Base-by-base conservation (phyloP, 2,113 vertebrate genomes). In the Rhabdomys dilectus region DNA sequence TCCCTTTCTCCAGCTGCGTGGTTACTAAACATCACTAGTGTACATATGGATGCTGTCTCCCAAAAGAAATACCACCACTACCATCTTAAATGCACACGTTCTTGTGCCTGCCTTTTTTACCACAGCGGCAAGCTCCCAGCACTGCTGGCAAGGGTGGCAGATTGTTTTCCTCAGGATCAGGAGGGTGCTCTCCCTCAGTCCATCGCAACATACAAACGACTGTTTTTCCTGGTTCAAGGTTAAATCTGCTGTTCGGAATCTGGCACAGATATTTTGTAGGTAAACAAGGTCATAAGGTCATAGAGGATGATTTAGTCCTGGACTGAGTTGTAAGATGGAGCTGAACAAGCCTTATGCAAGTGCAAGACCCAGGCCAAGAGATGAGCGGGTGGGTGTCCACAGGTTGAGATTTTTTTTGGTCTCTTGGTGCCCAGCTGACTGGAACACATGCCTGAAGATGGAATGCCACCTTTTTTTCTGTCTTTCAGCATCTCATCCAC, bases 1-100 rank as follows among this genome's bases (percentile, higher is more conserved):
- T 4, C 13, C 51, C 75, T 34, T 39, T 17, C 3, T 21, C 36
- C 51, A 7, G 4, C 31, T 0, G 6, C 21, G 0, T 5, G 36
- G 22, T 70, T 31, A 45, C 39, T 39, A 45, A 53, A 29, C 7
- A 4, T 7, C 1, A 0, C 12, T 24, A 3, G 2, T 36, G 7
- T 16, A 42, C 22, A 24, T 10, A 2, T 5, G 29, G 48, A n/a
- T 62, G 22, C 39, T 31, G 39, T 53, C 45, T 60, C 62, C 51
- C 42, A 53, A 77, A 94, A 90, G 68, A 51, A 85, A 45, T 10
- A 0, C n/a, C 62, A 60, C 51, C 26, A 1, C 60, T 36, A 4
- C 73, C 15, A 10, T 75, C 87, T 93, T 56, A 36, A 42, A 9
- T 42, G 73, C 3, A 22, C 31, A 29, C 4, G 0, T 51, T 88